Evolutionary conservation across 2,113 vertebrate species (phyloP).

Genomic region (Tonatia bakeri): DNA sequence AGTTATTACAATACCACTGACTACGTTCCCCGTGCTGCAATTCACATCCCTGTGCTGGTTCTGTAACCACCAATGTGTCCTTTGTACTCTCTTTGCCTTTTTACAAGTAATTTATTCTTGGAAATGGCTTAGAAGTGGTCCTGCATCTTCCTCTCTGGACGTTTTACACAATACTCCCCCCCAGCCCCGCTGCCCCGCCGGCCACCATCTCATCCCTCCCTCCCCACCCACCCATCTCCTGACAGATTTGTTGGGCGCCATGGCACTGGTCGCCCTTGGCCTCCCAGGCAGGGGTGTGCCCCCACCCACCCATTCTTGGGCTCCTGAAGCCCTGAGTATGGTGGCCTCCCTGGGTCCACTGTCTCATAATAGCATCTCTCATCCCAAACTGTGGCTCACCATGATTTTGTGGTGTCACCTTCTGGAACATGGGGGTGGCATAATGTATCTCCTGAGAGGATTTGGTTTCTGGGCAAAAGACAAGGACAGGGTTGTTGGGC

Average conservation of each 20-base stretch:
- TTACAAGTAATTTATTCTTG: neutral
- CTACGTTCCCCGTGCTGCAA: neutral
- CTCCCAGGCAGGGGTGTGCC: neutral
- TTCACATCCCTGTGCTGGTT: neutral
- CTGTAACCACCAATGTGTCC: neutral
- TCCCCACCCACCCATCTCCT: neutral
- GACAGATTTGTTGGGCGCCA: neutral
- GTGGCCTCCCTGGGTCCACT: neutral
- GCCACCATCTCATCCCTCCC: neutral
- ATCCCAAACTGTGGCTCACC: neutral
- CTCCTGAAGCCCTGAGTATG: neutral
- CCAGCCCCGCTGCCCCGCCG: no score
- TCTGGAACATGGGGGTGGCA: constrained; percentile 22
- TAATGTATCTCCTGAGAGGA: constrained; percentile 68
- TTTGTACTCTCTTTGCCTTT: neutral
- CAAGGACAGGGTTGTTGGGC: neutral
- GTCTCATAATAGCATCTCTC: neutral
- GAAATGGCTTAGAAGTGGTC: neutral
- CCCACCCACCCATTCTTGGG: neutral
- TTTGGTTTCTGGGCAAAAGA: constrained; percentile 55
- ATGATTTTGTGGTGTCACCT: neutral
- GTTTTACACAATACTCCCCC: neutral
- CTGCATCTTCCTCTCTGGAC: neutral
- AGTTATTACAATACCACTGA: neutral
- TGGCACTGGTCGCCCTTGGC: neutral